Conservation (phyloP, 2,113 vertebrate species). For the Lepisosteus osseus region DNA sequence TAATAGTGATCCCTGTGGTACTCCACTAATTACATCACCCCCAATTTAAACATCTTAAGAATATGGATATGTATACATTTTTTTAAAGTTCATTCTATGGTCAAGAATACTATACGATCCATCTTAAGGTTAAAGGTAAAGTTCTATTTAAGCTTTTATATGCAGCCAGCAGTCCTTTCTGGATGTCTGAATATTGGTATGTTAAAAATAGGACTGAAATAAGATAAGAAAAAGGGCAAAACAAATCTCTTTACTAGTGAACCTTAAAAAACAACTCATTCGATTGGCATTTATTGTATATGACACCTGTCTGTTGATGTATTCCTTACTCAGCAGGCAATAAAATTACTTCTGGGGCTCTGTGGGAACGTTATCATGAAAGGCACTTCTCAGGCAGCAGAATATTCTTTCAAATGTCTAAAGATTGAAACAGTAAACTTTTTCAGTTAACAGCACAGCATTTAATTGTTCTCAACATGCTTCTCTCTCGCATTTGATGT, state of each 20-base stretch:
- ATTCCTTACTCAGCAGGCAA: slow-evolving; percentile 5
- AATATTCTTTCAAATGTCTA: neutral
- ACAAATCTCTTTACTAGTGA: neutral
- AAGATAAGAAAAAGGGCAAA: slow-evolving; percentile 4
- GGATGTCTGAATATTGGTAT: neutral
- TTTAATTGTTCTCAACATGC: no score
- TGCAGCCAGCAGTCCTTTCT: no score
- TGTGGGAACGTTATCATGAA: neutral
- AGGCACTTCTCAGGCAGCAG: neutral
- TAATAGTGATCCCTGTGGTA: no score
- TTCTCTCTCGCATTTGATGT: no score
- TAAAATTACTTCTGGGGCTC: neutral
- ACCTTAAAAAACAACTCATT: neutral
- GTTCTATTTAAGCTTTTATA: no score
- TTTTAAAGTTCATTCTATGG: no score
- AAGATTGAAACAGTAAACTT: neutral
- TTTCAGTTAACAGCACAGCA: no score
- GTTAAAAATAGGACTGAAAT: slow-evolving; percentile 1
- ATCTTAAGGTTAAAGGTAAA: no score
- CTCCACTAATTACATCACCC: no score
- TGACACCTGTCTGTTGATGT: slow-evolving; percentile 7
- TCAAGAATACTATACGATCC: no score
- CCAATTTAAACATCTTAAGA: no score
- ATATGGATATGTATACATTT: no score
- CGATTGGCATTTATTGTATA: neutral